Conservation (phyloP, 2,797 vertebrate species). For the Lemur catta region DNA sequence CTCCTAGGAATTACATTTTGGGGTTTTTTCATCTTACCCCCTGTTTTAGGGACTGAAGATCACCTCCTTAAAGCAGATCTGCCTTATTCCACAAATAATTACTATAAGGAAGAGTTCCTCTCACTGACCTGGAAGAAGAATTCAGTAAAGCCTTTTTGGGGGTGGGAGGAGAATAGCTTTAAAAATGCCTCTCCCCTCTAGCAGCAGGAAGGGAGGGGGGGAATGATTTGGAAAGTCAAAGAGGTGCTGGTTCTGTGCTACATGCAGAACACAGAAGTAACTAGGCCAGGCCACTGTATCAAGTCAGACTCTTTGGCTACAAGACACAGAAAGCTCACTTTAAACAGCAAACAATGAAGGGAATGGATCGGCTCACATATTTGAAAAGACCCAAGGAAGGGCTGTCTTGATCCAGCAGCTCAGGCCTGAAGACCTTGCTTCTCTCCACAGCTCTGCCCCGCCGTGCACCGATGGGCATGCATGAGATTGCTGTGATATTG, state of each 20-base stretch:
- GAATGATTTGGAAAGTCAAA: not conserved
- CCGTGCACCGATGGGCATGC: not conserved
- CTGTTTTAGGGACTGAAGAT: not conserved
- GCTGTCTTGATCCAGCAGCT: not conserved
- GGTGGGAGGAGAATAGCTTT: not conserved
- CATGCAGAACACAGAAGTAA: not conserved
- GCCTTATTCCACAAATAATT: not conserved
- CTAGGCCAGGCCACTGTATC: not conserved
- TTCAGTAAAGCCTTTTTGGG: not conserved
- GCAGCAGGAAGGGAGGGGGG: not conserved
- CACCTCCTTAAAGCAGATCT: not conserved
- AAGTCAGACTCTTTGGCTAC: not conserved
- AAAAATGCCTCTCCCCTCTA: not conserved
- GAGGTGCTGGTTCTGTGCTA: not conserved
- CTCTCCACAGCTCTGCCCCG: not conserved
- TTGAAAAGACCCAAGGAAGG: not conserved
- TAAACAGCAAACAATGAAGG: not conserved
- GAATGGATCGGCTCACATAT: not conserved
- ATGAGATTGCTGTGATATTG: not conserved
- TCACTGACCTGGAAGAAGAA: not conserved
- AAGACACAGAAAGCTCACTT: not conserved
- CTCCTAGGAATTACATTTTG: not conserved
- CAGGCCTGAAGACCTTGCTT: not conserved
- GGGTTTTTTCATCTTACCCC: not conserved
- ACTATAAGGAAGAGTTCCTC: not conserved